Percentiles rank a stretch among this genome's conserved stretches.
Conservation (phyloP, 2,888 invertebrate species). For the Thera britannica region DNA sequence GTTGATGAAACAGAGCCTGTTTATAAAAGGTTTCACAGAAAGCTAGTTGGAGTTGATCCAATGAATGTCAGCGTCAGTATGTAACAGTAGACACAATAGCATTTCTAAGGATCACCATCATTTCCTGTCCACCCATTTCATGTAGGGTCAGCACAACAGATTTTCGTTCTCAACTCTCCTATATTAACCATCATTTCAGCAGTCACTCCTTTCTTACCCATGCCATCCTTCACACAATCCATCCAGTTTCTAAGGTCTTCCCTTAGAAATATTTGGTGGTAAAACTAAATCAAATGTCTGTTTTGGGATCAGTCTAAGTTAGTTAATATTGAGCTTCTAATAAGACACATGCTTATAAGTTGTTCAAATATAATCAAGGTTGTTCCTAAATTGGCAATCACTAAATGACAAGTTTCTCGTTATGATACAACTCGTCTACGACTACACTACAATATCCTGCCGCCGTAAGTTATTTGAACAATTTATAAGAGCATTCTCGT, state of each 20-base stretch:
- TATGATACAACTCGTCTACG: not conserved
- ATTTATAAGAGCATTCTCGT: not conserved
- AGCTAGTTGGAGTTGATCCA: slow-evolving; percentile 3
- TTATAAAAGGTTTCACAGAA: slow-evolving; percentile 8
- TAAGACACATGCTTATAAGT: not conserved
- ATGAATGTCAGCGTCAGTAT: not conserved
- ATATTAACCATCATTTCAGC: too few relatives aligned
- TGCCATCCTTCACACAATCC: too few relatives aligned
- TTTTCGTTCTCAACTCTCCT: too few relatives aligned
- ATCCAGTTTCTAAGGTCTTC: too few relatives aligned
- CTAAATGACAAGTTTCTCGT: slow-evolving; percentile 17
- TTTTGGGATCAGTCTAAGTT: slow-evolving; percentile 3
- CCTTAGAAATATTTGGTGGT: not conserved
- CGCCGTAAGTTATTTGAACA: not conserved
- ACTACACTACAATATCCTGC: not conserved
- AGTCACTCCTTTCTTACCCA: too few relatives aligned
- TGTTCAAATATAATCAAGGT: slow-evolving; percentile 20
- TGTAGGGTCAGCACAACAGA: too few relatives aligned
- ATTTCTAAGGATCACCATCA: too few relatives aligned
- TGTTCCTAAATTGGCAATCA: slow-evolving; percentile 20
- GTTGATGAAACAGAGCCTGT: not conserved
- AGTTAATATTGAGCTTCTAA: not conserved
- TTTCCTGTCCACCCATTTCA: too few relatives aligned
- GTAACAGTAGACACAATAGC: not conserved
- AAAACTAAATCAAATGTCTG: not conserved